Base-by-base conservation (phyloP, 1,140 invertebrate genomes). In the Mylabris phalerata region DNA sequence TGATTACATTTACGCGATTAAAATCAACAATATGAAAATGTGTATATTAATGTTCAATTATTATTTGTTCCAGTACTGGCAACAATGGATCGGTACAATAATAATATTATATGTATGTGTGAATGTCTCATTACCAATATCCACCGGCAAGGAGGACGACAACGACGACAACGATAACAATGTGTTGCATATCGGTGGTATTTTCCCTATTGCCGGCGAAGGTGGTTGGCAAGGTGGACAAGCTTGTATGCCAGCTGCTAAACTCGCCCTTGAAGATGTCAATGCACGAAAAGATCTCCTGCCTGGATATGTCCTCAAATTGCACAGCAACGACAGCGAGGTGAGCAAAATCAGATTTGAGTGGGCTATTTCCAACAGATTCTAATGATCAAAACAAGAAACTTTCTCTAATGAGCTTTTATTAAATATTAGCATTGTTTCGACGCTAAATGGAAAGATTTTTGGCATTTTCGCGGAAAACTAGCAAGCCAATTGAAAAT, bases 241-340 rank as follows among this genome's bases (percentile, higher is more conserved):
- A 81, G 92, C 92, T 2, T 95, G 93, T 72, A 90, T 92, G 83
- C 95, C 95, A 44, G 95, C 97, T 13, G 95, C 95, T 46, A 83
- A 90, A 73, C 84, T 99, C 75, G 97, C 97, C 7, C 80, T 99
- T 60, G 88, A 93, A 64, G 95, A 98, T 80, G 94, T 99, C 45
- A 99, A 99, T 80, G 86, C 84, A 27, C 80, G 86, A 62, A 82
- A 83, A 48, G 90, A 97, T 78, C 80, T 99, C 64, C 78, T 99
- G 57, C 89, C 91, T 39, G 94, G 94, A 27, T 99, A 97, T 74
- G 84, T 84, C 50, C 80, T 99, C 32, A 86, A 88, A 69, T 81
- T 99, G 63, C 91, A 95, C 73, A 94, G 90, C 77, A 96, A 98
- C 76, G 96, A 99, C 72, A 98, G 95, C 75, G 90, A 98, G 87